Conservation (phyloP, 1,140 invertebrate species). For the Ostrea denselamellosa region DNA sequence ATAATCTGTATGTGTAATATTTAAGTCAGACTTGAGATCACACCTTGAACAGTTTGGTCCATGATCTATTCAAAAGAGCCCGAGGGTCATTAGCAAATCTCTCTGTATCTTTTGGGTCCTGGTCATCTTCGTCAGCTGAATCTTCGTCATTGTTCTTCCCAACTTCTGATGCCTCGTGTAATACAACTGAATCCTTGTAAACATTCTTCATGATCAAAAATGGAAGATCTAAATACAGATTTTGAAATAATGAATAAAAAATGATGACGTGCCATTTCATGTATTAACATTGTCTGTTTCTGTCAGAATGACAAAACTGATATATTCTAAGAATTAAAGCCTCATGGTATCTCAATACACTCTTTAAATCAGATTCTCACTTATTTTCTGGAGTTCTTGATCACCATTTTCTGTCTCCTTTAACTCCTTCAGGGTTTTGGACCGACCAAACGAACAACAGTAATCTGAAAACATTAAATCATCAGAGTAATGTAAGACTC, state of each 20-base stretch:
- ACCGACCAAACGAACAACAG: neutral
- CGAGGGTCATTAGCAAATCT: constrained; percentile 61
- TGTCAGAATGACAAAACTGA: no score
- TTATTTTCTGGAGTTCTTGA: constrained; percentile 15
- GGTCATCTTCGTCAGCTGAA: constrained; percentile 26
- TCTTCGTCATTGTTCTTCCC: constrained; percentile 53
- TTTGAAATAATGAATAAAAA: no score
- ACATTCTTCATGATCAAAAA: constrained; percentile 75
- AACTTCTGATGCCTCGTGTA: constrained; percentile 75
- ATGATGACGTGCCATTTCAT: no score
- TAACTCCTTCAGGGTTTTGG: neutral
- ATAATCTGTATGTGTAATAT: no score
- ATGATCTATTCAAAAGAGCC: constrained; percentile 70
- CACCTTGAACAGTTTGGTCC: constrained; percentile 71
- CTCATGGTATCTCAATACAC: no score
- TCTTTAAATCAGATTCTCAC: neutral
- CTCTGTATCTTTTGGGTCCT: constrained; percentile 36
- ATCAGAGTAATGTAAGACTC: no score
- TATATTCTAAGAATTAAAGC: no score
- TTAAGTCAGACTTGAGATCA: neutral
- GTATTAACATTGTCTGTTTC: no score
- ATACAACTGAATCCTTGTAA: constrained; percentile 75
- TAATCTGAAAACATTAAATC: neutral
- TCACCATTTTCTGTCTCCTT: neutral
- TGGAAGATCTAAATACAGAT: constrained; percentile 69